Evolutionary conservation across 2,888 invertebrate species (phyloP), one percentile per base, ranked within the genome.

Genomic region (Spilosoma lubricipeda): DNA sequence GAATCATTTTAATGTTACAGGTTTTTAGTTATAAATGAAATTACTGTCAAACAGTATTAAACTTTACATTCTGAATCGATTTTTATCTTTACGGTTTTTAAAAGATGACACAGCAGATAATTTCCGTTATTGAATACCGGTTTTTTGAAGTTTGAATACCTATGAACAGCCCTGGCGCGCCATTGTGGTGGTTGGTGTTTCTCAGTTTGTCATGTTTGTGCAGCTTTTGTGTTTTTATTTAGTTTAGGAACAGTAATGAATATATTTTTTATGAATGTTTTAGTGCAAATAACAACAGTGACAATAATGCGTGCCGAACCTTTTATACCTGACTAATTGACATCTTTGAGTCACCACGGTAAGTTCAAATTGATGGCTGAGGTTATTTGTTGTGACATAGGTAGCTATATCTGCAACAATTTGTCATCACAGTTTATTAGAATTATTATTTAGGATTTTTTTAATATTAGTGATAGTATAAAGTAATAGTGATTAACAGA

Each of bases 251-350:
- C 89, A 90, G 90, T 90, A 91, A 93, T 93, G 92, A 92, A 90
- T 93, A 92, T 93, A 93, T 93, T 93, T 93, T 93, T 86, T 92
- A 93, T 85, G 80, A 88, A 89, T 89, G 89, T 91, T 91, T 89
- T 93, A 90, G 90, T 91, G 90, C 80, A 90, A 89, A 82, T 89
- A 89, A 88, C 78, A 92, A 92, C 90, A 91, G 93, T 93, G 95
- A 94, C 94, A 95, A 95, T 95, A 95, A 95, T 95, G 95, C 90
- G 93, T 94, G 95, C 93, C 92, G 94, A 93, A 92, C 91, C 91
- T 90, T 93, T 93, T 94, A 92, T 94, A 94, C 93, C 93, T 84
- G 94, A 93, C 86, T 94, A 92, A 93, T 88, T 90, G 88, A 87
- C 88, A 90, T 87, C 89, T 90, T 92, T 92, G 93, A 93, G 93